Base-by-base conservation (phyloP, 2,797 vertebrate genomes). In the Miichthys miiuy region DNA sequence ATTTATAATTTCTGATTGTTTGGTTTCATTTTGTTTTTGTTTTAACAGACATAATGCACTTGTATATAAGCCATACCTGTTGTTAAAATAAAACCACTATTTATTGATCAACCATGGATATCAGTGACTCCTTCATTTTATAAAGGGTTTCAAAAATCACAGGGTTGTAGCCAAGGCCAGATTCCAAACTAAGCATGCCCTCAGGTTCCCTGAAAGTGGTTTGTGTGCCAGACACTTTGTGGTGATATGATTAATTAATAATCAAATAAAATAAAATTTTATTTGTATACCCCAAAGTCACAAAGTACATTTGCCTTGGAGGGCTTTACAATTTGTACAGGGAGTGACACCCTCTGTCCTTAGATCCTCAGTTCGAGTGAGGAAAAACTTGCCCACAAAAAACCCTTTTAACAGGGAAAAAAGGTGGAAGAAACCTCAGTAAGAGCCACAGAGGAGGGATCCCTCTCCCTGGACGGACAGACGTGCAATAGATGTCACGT, bases 41-140 rank as follows among this genome's bases (percentile, higher is more conserved):
- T 93, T 93, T 92, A 94, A 94, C 92, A 89, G 82, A 82, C 88
- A 89, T 94, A 86, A 93, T 92, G 91, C 93, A 94, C 90, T 93
- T 95, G 95, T 95, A 95, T 54, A 95, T 95, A 95, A 95, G 93
- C 94, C 93, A 93, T 95, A 95, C 86, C 79, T 94, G 92, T 95
- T 93, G 93, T 93, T 94, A 87, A 94, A 95, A 94, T 94, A 95
- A 94, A 94, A 95, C 93, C 91, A 94, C 87, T 95, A 95, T 95
- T 94, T 95, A 95, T 95, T 95, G 92, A 94, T 92, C 89, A 93
- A 62, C 74, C 72, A 21, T 68, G 57, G 63, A 62, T 38, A 47
- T 81, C 20, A 17, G 18, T 65, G 68, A 51, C 62, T 86, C 73
- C 20, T 82, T 89, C 1, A 21, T 80, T 78, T 23, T 30, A 0